These are phyloP conservation scores for Pyrgus malvae DNA, from an alignment of 2,888 invertebrate species.

Conservation along the genomic window DNA sequence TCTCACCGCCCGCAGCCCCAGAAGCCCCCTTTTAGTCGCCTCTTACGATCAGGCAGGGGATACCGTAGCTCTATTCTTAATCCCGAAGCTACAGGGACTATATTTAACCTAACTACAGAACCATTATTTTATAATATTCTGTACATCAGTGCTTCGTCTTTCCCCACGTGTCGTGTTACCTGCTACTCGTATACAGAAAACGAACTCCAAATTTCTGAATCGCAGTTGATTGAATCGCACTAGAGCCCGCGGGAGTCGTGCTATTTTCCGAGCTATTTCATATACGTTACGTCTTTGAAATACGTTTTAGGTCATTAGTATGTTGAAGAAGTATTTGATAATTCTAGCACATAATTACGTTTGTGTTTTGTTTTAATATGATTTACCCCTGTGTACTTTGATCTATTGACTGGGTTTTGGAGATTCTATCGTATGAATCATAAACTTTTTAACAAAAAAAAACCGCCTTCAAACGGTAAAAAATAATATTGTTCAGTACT, in stretches of 20 bases:
- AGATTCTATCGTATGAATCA: background rate
- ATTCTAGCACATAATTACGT: slow-evolving; percentile 41
- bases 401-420: background rate
- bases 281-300: slow-evolving; percentile 64
- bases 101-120: no score
- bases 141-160: no score
- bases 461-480: no score
- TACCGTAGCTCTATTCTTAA: no score
- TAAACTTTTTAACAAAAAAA: no score
- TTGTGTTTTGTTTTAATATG: slow-evolving; percentile 33
- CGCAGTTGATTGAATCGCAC: slow-evolving; percentile 77
- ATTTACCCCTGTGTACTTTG: slow-evolving; percentile 19
- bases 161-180: slow-evolving; percentile 4
- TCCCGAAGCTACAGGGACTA: no score
- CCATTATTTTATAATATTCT: no score
- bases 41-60: no score
- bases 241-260: slow-evolving; percentile 71
- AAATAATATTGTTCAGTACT: no score
- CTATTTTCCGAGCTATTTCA: slow-evolving; percentile 79
- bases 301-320: slow-evolving; percentile 75
- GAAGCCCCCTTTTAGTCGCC: no score
- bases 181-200: slow-evolving; percentile 58
- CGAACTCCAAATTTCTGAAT: slow-evolving; percentile 78
- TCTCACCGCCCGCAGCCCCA: no score
- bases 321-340: slow-evolving; percentile 64